These are phyloP conservation scores for Helleia helle DNA, from an alignment of 2,888 invertebrate genomes.

Conservation along the genomic window DNA sequence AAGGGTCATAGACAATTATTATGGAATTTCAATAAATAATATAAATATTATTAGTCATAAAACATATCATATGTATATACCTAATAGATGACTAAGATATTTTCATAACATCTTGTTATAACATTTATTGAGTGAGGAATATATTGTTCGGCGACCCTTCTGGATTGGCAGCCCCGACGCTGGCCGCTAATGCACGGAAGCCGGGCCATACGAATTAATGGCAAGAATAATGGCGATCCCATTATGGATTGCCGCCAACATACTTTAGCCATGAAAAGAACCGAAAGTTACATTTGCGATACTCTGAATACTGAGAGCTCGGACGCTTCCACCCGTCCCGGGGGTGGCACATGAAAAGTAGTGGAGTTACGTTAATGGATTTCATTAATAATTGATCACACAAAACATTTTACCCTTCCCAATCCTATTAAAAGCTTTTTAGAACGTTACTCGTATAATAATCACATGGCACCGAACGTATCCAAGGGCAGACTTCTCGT, in stretches of 20 bases:
- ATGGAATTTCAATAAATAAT: background rate
- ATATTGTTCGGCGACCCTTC: conserved; percentile 40
- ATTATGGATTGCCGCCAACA: conserved; percentile 76
- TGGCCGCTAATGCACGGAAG: conserved; percentile 72
- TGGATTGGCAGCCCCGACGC: conserved; percentile 61
- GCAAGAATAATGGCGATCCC: conserved; percentile 75
- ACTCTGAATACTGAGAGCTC: conserved; percentile 71
- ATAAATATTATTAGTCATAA: too few relatives aligned
- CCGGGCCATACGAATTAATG: conserved; percentile 71
- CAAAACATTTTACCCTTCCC: conserved; percentile 6
- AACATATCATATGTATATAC: too few relatives aligned
- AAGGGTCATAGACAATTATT: too few relatives aligned
- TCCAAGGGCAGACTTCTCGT: background rate
- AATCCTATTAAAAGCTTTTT: conserved; percentile 7
- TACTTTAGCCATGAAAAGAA: conserved; percentile 75
- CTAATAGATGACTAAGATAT: too few relatives aligned
- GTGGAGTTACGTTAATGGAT: conserved; percentile 28
- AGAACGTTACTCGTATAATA: conserved; percentile 1
- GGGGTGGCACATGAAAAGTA: conserved; percentile 35
- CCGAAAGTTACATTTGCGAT: conserved; percentile 75
- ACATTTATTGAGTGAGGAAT: conserved; percentile 21
- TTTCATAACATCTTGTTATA: conserved; percentile 3
- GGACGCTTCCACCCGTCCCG: conserved; percentile 39
- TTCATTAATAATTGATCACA: conserved; percentile 12
- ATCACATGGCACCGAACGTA: background rate